These are phyloP conservation scores for Etheostoma cragini DNA, from an alignment of 2,113 vertebrate genomes.

Conservation along the genomic window DNA sequence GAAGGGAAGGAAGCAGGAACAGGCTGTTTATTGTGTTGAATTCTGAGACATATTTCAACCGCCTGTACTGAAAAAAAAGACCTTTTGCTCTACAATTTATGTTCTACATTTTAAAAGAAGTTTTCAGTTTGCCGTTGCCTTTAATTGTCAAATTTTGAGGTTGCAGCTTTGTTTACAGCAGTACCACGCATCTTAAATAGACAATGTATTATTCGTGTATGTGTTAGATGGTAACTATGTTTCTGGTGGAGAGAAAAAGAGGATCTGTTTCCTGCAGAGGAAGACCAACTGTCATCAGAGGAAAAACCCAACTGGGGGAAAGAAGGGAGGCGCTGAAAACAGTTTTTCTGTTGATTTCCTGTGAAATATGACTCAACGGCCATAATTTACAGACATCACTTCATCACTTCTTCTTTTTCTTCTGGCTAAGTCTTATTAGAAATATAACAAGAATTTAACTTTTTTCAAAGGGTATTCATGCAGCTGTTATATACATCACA, in stretches of 20 bases:
- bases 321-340: conserved; percentile 19
- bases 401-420: conserved; percentile 15
- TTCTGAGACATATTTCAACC: conserved; percentile 1
- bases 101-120: neutral
- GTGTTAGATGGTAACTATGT: conserved; percentile 23
- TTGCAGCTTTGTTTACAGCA: neutral
- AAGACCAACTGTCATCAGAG: conserved; percentile 53
- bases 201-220: neutral
- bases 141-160: neutral
- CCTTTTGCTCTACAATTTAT: neutral
- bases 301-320: conserved; percentile 46
- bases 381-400: neutral
- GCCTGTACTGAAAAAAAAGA: neutral
- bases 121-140: neutral
- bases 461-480: neutral
- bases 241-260: conserved; percentile 6
- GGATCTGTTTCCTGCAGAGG: conserved; percentile 69
- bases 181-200: neutral
- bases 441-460: neutral
- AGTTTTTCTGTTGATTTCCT: conserved; percentile 45
- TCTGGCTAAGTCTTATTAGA: neutral
- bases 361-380: conserved; percentile 25
- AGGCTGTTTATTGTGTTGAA: conserved; percentile 27
- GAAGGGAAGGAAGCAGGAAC: conserved; percentile 64
- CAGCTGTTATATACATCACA: neutral